A percentile compares a stretch with the other conserved stretches of the same genome.
Conservation (phyloP, 2,888 invertebrate species). For the Drosophila nigricruria region DNA sequence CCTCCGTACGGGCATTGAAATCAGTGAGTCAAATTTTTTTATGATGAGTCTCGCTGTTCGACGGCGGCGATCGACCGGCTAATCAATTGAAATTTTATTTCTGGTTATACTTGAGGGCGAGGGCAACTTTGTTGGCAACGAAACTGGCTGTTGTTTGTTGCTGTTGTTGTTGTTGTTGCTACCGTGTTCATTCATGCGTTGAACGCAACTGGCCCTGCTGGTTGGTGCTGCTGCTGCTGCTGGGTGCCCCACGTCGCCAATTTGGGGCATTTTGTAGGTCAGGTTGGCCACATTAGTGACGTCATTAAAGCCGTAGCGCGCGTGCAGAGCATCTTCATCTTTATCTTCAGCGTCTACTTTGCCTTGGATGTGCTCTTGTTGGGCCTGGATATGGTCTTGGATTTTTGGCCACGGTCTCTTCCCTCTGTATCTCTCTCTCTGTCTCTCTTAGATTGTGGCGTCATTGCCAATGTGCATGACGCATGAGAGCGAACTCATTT, state of each 20-base stretch:
- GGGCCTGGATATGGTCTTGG: neutral
- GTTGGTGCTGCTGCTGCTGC: neutral
- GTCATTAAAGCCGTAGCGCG: constrained; percentile 43
- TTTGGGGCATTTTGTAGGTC: constrained; percentile 66
- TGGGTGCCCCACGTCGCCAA: constrained; percentile 35
- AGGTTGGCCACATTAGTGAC: constrained; percentile 58
- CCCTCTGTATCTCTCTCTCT: neutral
- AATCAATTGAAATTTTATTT: constrained; percentile 57
- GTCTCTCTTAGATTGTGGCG: constrained; percentile 28
- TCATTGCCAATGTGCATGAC: constrained; percentile 56
- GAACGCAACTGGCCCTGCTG: constrained; percentile 14
- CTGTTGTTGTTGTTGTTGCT: constrained; percentile 24
- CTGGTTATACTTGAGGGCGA: constrained; percentile 48
- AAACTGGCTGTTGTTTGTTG: constrained; percentile 21
- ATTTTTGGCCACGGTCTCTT: neutral
- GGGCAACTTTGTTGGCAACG: constrained; percentile 51
- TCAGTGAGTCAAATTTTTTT: constrained; percentile 50
- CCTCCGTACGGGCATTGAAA: neutral
- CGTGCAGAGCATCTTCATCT: constrained; percentile 18
- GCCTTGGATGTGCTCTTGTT: constrained; percentile 3
- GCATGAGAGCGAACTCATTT: constrained; percentile 42
- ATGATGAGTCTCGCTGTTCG: constrained; percentile 43
- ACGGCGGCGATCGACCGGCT: constrained; percentile 29
- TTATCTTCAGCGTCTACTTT: no score
- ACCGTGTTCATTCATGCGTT: constrained; percentile 44